Base-by-base conservation (phyloP, 2,888 invertebrate genomes). In the Sisyra nigra region DNA sequence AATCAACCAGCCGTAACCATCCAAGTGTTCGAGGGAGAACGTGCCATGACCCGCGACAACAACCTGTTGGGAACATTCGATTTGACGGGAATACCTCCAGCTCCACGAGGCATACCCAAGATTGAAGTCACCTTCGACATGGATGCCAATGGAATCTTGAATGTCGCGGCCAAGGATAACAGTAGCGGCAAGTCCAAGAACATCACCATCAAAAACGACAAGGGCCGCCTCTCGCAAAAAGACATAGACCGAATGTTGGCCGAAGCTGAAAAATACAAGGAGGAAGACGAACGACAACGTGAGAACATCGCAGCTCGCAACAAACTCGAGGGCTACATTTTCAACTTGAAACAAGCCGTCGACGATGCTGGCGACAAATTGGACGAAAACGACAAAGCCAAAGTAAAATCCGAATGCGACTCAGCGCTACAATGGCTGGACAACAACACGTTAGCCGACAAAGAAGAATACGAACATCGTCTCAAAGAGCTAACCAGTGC, bases 201-300 rank as follows among this genome's bases (percentile, higher is more conserved):
- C 55, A 85, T 87, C 48, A 80, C 79, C 36, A 88, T 87, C 48
- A 81, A 80, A 57, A 87, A 87, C 62, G 84, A 87, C 64, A 83
- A 80, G 54, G 85, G 86, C 0, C 69, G 87, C 5, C 66, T 88
- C 41, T 81, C 83, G 13, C 80, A 85, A 56, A 75, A 76, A 3
- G 87, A 88, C 53, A 87, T 88, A 48, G 84, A 88, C 48, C 69
- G 78, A 46, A 86, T 84, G 84, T 61, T 85, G 17, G 61, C 69
- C 2, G 83, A 85, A 48, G 83, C 84, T 0, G 83, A 84, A 54
- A 65, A 62, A 38, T 85, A 79, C 60, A 71, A 72, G 38, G 79
- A 76, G 32, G 81, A 82, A 53, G 83, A 84, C 53, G 76, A 78
- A 46, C 71, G 71, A 53, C 80, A 80, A 51, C 65, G 74, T 8